Conservation (phyloP, 2,888 invertebrate genomes). For the Trissonchulus latispiculum region DNA sequence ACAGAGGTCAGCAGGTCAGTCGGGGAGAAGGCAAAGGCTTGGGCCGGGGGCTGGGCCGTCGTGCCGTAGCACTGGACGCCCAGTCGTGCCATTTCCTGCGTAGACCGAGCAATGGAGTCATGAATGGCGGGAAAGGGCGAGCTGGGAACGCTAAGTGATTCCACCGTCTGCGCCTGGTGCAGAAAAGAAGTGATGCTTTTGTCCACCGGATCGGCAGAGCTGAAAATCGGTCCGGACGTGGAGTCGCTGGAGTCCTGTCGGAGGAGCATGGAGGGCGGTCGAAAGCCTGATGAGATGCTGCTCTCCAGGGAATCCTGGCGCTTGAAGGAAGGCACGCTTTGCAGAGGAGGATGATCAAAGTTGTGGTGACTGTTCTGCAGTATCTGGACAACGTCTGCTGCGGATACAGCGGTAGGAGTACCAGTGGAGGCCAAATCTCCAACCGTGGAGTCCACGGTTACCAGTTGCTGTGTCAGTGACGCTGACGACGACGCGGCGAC, state of each 20-base stretch:
- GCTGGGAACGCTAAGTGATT: background rate
- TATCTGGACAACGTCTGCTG: too few species aligned
- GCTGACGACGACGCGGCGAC: background rate
- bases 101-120: background rate
- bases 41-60: background rate
- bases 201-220: background rate
- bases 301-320: too few species aligned
- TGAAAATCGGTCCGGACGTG: background rate
- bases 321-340: too few species aligned
- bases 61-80: background rate
- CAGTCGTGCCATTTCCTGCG: background rate
- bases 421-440: background rate
- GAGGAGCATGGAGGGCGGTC: background rate
- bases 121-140: background rate
- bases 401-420: background rate
- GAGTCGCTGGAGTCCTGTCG: background rate
- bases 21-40: background rate
- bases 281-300: too few species aligned
- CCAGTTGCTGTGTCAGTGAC: background rate
- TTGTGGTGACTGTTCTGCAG: too few species aligned
- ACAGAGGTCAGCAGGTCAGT: background rate
- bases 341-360: too few species aligned
- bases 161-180: background rate
- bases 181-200: background rate
- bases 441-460: background rate